These are phyloP conservation scores for Stenchaetothrips biformis DNA, from an alignment of 2,888 invertebrate species.

Conservation along the genomic window DNA sequence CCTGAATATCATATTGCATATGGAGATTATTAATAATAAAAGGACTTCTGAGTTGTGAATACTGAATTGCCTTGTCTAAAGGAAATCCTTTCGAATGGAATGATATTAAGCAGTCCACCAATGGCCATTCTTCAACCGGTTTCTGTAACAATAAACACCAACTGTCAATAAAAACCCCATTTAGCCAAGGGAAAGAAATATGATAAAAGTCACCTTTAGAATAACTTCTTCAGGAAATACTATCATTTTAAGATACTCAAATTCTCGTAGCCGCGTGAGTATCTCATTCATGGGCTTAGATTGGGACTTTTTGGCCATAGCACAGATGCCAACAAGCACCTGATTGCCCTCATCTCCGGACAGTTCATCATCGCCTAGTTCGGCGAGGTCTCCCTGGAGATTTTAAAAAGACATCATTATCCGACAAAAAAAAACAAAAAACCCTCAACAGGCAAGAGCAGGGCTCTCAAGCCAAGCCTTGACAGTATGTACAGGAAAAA, in stretches of 20 bases:
- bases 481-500: neutral
- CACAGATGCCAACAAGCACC: conserved; percentile 96
- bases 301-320: conserved; percentile 99
- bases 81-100: conserved; percentile 99
- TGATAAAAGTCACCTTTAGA: conserved; percentile 62
- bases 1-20: conserved; percentile 96
- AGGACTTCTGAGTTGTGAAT: conserved; percentile 87
- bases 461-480: no score
- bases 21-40: conserved; percentile 97
- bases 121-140: conserved; percentile 96
- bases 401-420: neutral
- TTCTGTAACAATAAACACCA: conserved; percentile 52
- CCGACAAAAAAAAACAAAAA: neutral
- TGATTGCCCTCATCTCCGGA: conserved; percentile 66
- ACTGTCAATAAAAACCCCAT: neutral
- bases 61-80: conserved; percentile 93
- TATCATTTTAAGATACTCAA: conserved; percentile 90
- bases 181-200: conserved; percentile 22
- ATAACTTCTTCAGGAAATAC: conserved; percentile 96
- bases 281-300: conserved; percentile 99
- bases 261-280: conserved; percentile 88
- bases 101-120: conserved; percentile 95
- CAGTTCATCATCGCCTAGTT: conserved; percentile 61
- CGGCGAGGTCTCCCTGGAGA: conserved; percentile 65
- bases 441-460: no score